A percentile compares a stretch with the other conserved stretches of the same genome.
Conservation (phyloP, 1,140 invertebrate species). For the Drosophila novamexicana region DNA sequence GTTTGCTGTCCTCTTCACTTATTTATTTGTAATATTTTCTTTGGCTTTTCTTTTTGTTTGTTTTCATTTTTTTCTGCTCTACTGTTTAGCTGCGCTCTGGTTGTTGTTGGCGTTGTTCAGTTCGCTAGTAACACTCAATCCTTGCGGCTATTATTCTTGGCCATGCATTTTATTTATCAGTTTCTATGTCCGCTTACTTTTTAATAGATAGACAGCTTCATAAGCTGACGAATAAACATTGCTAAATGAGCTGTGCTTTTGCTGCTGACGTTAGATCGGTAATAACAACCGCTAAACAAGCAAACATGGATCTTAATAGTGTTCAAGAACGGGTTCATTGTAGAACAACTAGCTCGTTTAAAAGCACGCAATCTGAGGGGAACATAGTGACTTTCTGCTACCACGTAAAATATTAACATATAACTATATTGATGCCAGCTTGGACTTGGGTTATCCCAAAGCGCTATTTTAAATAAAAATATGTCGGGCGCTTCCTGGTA, state of each 20-base stretch:
- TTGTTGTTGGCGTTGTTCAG: conserved; percentile 12
- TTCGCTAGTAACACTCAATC: conserved; percentile 14
- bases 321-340: no score
- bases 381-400: no score
- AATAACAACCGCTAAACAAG: conserved; percentile 3
- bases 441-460: no score
- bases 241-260: conserved; percentile 13
- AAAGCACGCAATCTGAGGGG: no score
- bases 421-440: no score
- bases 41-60: background rate
- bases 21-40: conserved; percentile 43
- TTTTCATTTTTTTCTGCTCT: conserved; percentile 4
- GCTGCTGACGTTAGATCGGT: conserved; percentile 2
- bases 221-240: conserved; percentile 23
- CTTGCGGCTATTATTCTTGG: conserved; percentile 48
- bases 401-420: no score
- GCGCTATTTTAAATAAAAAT: no score
- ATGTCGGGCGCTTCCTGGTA: no score
- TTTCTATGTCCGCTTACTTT: conserved; percentile 33
- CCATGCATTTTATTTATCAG: conserved; percentile 53
- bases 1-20: conserved; percentile 29
- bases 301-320: background rate
- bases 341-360: no score
- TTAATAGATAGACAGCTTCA: conserved; percentile 34
- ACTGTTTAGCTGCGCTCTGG: background rate